A percentile compares a stretch with the other conserved stretches of the same genome.
Evolutionary conservation across 2,888 invertebrate species (phyloP).

Genomic region (Netelia virgata): DNA sequence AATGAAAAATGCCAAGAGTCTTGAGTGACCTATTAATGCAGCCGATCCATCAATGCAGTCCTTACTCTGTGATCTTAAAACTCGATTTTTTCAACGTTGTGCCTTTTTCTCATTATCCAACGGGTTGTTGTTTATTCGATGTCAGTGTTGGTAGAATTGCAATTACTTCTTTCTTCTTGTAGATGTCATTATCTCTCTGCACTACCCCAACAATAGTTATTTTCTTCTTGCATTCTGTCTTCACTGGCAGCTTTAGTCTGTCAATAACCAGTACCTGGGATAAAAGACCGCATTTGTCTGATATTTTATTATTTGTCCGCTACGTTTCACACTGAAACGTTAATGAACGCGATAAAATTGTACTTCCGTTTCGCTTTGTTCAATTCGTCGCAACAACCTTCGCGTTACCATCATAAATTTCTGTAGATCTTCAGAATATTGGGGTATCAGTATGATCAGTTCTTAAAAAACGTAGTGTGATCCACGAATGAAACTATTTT

Average conservation of each 20-base stretch:
- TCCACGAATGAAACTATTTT: too few relatives aligned
- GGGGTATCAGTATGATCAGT: too few relatives aligned
- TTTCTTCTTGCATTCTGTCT: background rate
- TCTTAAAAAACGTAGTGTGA: too few relatives aligned
- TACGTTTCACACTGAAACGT: slow-evolving; percentile 14
- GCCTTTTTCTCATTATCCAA: slow-evolving; percentile 6
- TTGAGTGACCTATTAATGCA: too few relatives aligned
- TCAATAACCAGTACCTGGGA: slow-evolving; percentile 1
- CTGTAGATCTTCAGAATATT: too few relatives aligned
- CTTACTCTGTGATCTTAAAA: background rate
- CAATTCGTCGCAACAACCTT: slow-evolving; percentile 29
- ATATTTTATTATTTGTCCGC: background rate
- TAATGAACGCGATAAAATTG: slow-evolving; percentile 51
- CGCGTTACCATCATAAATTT: background rate
- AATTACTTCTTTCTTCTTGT: background rate
- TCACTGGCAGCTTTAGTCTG: background rate
- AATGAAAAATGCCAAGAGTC: too few relatives aligned
- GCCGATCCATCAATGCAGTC: too few relatives aligned
- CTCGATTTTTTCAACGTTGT: background rate
- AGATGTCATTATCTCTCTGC: slow-evolving; percentile 34
- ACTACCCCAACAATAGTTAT: slow-evolving; percentile 32
- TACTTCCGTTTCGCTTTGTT: slow-evolving; percentile 9
- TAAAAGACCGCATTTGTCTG: slow-evolving; percentile 25
- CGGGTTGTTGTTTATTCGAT: background rate
- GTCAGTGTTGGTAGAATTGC: background rate